Evolutionary conservation across 2,888 invertebrate species (phyloP), one percentile per base, ranked within the genome.

Genomic region (Hyposoter dolosus): DNA sequence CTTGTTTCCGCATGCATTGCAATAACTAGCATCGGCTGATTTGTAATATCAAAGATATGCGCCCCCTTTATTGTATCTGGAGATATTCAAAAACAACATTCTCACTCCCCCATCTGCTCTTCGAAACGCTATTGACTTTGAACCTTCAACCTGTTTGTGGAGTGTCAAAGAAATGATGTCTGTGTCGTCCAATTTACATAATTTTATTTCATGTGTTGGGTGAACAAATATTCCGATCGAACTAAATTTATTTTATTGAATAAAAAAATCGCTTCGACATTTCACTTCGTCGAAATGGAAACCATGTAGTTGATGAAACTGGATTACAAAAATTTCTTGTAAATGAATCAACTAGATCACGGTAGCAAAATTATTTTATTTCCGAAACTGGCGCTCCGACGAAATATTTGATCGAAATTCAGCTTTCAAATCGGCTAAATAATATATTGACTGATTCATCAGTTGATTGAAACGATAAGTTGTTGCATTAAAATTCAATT

Each of bases 31-130:
- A 75, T 32, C 32, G 60, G 17, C 50, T 78, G 19, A 68, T 45
- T 78, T 78, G 77, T 78, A 85, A 78, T 78, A 82, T 68, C 84
- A 82, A 82, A 53, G 74, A 78, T 85, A 74, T 53, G 47, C 66
- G 23, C 50, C 77, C 78, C 77, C 60, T 82, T 78, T 82, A 77
- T 72, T 77, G 35, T 84, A 77, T 84, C 76, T 35, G 43, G 40
- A 74, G 43, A 78, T 82, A 82, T 72, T 17, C 66, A n/a, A 71
- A 65, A 68, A 72, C 84, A 68, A 72, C 76, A 75, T 82, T 77
- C 28, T 32, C 9, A 63, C 65, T 45, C 63, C 35, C 68, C 66
- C 43, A 32, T 69, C 12, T 56, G n/a, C n/a, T 60, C 63, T 78
- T 19, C 19, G 5, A 40, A 76, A 65, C 19, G 40, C 47, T 78